These are phyloP conservation scores for Clarias magur DNA, from an alignment of 2,113 vertebrate genomes.

Conservation along the genomic window DNA sequence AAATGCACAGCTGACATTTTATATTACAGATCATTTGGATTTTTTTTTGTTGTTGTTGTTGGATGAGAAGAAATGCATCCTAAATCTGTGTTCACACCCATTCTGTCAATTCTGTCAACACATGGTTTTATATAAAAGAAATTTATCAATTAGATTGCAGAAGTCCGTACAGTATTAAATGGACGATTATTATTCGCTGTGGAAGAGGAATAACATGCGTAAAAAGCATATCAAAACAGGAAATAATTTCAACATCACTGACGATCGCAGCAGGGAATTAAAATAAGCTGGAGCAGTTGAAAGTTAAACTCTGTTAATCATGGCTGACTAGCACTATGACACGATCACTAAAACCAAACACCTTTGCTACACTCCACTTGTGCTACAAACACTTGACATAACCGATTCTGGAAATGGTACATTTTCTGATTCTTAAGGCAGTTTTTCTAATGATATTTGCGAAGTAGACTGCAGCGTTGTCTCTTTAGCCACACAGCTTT, in stretches of 20 bases:
- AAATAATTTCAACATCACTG: neutral
- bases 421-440: slow-evolving; percentile 19
- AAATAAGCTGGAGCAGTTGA: neutral
- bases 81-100: neutral
- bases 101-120: neutral
- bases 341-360: neutral
- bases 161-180: neutral
- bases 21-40: neutral
- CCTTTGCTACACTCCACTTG: slow-evolving; percentile 30
- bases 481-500: slow-evolving; percentile 6
- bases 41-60: neutral
- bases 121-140: neutral
- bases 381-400: slow-evolving; percentile 25
- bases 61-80: neutral
- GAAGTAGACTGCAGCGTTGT: slow-evolving; percentile 24
- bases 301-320: neutral
- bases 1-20: neutral
- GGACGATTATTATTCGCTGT: neutral
- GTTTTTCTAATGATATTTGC: slow-evolving; percentile 41
- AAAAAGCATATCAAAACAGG: too few relatives aligned
- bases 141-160: neutral
- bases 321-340: neutral
- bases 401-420: slow-evolving; percentile 20
- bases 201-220: neutral
- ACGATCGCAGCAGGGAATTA: neutral